Percentiles rank a stretch among this genome's conserved stretches.
phyloP scores from a whole-genome alignment of 1,140 invertebrate species.

The Drosophila rhopaloa region DNA sequence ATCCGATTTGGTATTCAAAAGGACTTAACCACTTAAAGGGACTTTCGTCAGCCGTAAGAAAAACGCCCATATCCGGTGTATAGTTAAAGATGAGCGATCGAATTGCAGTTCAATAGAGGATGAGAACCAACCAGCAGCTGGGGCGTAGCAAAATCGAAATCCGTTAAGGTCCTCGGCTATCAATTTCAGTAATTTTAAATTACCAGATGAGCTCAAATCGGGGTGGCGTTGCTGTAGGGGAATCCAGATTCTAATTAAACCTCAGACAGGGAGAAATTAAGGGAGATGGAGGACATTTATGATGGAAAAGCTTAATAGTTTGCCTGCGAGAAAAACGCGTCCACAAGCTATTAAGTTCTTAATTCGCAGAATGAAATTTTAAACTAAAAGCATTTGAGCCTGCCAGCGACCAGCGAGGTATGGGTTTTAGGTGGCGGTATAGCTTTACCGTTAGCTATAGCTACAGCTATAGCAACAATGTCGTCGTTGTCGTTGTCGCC shows the following conservation, averaged over 20 bases:
- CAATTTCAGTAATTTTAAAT: constrained; percentile 70
- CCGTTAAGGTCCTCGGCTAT: constrained; percentile 50
- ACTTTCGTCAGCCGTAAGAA: not conserved
- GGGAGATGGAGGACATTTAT: constrained; percentile 15
- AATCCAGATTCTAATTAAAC: constrained; percentile 45
- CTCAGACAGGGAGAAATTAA: constrained; percentile 10
- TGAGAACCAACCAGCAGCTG: constrained; percentile 20
- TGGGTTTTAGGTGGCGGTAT: constrained; percentile 18
- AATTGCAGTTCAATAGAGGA: not conserved
- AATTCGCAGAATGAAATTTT: constrained; percentile 79
- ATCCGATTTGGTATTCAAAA: constrained; percentile 36
- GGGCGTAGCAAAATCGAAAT: constrained; percentile 49
- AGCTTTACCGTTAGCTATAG: constrained; percentile 53
- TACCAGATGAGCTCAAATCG: constrained; percentile 26
- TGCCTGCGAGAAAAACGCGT: constrained; percentile 51
- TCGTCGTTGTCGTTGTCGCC: constrained; percentile 34
- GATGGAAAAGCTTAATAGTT: constrained; percentile 66
- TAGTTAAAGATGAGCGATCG: constrained; percentile 15
- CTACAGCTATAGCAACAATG: constrained; percentile 29
- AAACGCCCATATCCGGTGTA: not conserved
- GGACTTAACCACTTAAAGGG: constrained; percentile 7
- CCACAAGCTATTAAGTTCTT: constrained; percentile 71
- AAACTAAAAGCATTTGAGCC: constrained; percentile 75
- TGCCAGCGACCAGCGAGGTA: constrained; percentile 18
- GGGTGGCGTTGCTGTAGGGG: not conserved